phyloP scores from a whole-genome alignment of 2,797 vertebrate genomes.

The Sebastes diploproa region DNA sequence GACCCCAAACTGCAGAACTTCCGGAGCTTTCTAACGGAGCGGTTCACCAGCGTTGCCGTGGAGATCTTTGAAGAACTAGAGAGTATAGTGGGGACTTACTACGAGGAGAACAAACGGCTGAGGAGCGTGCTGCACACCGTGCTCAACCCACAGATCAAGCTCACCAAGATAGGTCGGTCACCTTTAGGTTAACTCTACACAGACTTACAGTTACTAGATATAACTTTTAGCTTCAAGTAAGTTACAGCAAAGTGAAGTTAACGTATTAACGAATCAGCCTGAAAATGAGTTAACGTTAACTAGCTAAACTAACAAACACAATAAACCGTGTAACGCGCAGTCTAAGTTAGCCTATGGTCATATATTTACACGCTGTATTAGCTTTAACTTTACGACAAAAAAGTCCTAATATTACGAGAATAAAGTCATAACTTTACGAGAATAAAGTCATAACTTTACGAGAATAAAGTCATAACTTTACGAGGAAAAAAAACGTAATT shows the following conservation, averaged over 20 bases:
- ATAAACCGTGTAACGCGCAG: background rate
- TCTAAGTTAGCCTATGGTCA: background rate
- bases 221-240: background rate
- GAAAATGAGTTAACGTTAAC: background rate
- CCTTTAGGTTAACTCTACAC: rapidly evolving
- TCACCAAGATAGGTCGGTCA: conserved; percentile 51
- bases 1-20: conserved; percentile 1
- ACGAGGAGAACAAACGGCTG: conserved; percentile 60
- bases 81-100: conserved; percentile 27
- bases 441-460: no score
- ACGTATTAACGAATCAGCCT: background rate
- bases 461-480: no score
- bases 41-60: conserved; percentile 36
- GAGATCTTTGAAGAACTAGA: conserved; percentile 59
- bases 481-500: no score
- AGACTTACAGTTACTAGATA: background rate
- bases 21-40: conserved; percentile 43
- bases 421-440: no score
- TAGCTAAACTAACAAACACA: background rate
- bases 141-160: conserved; percentile 40
- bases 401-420: no score
- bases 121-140: conserved; percentile 32
- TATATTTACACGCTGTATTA: no score
- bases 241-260: background rate
- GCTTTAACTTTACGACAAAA: no score